Percentiles rank a stretch among this genome's conserved stretches.
These are phyloP conservation scores for Leptodactylus fuscus DNA, from an alignment of 2,113 vertebrate species.

Conservation along the genomic window DNA sequence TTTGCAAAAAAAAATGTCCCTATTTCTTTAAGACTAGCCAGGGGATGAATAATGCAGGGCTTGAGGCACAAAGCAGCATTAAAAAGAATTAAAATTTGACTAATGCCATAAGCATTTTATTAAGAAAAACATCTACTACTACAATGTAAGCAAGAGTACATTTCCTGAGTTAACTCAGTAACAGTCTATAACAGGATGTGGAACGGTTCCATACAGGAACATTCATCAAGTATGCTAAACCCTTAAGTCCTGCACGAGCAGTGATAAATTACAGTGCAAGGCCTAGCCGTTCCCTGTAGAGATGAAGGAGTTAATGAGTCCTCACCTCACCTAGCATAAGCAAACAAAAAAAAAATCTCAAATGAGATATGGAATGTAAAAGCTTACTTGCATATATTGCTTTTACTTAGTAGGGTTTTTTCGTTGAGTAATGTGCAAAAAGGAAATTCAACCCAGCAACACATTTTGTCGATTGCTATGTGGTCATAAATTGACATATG, in stretches of 20 bases:
- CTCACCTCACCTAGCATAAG: slow-evolving; percentile 27
- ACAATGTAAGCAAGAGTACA: slow-evolving; percentile 18
- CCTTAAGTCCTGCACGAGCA: slow-evolving; percentile 28
- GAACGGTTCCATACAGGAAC: slow-evolving; percentile 30
- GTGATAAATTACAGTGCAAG: slow-evolving; percentile 36
- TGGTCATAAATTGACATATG: slow-evolving; percentile 59
- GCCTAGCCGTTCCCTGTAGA: neutral
- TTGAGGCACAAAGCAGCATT: neutral
- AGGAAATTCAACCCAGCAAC: slow-evolving; percentile 57
- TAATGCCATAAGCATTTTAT: slow-evolving; percentile 39
- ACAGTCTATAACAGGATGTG: slow-evolving; percentile 37
- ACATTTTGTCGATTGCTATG: slow-evolving; percentile 57
- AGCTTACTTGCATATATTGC: slow-evolving; percentile 40
- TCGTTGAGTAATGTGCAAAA: slow-evolving; percentile 53
- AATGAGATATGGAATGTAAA: slow-evolving; percentile 36
- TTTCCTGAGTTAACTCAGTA: slow-evolving; percentile 30
- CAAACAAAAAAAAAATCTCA: slow-evolving; percentile 24
- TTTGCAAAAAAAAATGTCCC: neutral
- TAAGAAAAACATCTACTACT: slow-evolving; percentile 7
- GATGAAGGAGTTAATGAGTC: slow-evolving; percentile 42
- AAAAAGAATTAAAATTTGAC: slow-evolving; percentile 29
- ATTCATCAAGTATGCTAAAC: slow-evolving; percentile 48
- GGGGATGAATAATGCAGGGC: neutral
- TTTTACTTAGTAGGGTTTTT: slow-evolving; percentile 29
- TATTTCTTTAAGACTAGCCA: slow-evolving; percentile 5